A percentile compares a stretch with the other conserved stretches of the same genome.
These are phyloP conservation scores for Melipona beecheii DNA, from an alignment of 2,888 invertebrate species.

Conservation along the genomic window DNA sequence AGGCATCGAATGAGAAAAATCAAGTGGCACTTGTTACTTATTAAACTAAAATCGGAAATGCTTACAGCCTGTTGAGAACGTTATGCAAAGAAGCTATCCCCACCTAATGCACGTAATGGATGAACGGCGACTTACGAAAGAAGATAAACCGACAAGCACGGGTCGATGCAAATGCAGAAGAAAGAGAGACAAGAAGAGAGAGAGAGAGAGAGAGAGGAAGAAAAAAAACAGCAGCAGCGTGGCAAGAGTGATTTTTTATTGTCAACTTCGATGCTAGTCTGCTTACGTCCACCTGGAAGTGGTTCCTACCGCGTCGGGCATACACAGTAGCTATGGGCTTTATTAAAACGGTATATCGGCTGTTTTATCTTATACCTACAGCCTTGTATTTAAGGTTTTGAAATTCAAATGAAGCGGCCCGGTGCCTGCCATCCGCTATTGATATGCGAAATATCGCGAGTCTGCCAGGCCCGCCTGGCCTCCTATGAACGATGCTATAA, in stretches of 20 bases:
- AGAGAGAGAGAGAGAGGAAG: background rate
- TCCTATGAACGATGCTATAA: constrained; percentile 67
- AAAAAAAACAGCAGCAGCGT: background rate
- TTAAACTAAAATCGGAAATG: constrained; percentile 15
- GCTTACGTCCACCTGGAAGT: constrained; percentile 67
- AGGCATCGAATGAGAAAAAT: background rate
- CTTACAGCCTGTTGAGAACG: constrained; percentile 27
- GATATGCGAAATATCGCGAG: constrained; percentile 78
- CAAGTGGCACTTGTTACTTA: background rate
- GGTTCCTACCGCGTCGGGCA: constrained; percentile 54
- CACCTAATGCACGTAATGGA: constrained; percentile 34
- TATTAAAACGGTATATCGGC: constrained; percentile 79
- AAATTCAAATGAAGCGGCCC: constrained; percentile 78
- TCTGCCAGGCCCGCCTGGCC: constrained; percentile 58
- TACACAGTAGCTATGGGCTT: constrained; percentile 70
- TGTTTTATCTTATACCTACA: constrained; percentile 79
- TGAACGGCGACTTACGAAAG: constrained; percentile 33
- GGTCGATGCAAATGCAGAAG: constrained; percentile 43
- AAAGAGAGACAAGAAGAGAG: background rate
- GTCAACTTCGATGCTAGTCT: constrained; percentile 65
- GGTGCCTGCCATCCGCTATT: constrained; percentile 76
- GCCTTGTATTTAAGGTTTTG: constrained; percentile 79
- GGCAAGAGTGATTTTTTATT: constrained; percentile 68
- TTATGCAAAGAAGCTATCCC: constrained; percentile 29
- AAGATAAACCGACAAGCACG: constrained; percentile 42